These are phyloP conservation scores for Porites australiensis DNA, from an alignment of 64 coral and sea anemone species.

Conservation along the genomic window DNA sequence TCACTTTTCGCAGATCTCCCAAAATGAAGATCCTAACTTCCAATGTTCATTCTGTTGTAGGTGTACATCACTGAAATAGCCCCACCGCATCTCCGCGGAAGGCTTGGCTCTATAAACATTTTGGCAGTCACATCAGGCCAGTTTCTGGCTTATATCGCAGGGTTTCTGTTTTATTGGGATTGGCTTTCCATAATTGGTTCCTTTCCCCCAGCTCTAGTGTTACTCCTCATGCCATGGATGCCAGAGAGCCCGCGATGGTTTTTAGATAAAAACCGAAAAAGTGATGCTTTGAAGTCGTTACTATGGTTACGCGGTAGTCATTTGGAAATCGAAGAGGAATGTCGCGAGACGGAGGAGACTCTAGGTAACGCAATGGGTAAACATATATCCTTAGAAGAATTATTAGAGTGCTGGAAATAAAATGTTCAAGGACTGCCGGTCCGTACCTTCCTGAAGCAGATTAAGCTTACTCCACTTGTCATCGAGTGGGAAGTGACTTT, in stretches of 20 bases:
- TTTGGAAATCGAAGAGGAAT: slow-evolving; percentile 53
- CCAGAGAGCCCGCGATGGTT: slow-evolving; percentile 76
- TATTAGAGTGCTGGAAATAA: too few relatives aligned
- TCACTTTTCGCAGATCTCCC: too few relatives aligned
- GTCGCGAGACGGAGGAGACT: slow-evolving; percentile 45
- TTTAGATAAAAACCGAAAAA: slow-evolving; percentile 47
- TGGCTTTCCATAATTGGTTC: slow-evolving; percentile 72
- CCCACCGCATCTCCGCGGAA: slow-evolving; percentile 61
- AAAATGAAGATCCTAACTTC: not conserved
- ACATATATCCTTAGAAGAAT: too few relatives aligned
- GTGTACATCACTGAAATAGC: slow-evolving; percentile 82
- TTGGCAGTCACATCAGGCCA: slow-evolving; percentile 58
- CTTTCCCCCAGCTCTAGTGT: slow-evolving; percentile 44
- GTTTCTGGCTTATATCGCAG: slow-evolving; percentile 38
- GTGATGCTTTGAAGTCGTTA: slow-evolving; percentile 60
- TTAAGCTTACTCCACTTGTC: too few relatives aligned
- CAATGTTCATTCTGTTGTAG: not conserved
- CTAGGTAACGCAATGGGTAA: slow-evolving; percentile 22
- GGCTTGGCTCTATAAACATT: slow-evolving; percentile 46
- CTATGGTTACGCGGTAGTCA: slow-evolving; percentile 52
- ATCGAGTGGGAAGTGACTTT: too few relatives aligned
- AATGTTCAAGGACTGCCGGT: too few relatives aligned
- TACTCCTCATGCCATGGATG: slow-evolving; percentile 63
- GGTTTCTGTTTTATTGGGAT: slow-evolving; percentile 32
- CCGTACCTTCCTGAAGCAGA: too few relatives aligned